Conservation (phyloP, 2,888 invertebrate species). For the Amblyteles armatorius region DNA sequence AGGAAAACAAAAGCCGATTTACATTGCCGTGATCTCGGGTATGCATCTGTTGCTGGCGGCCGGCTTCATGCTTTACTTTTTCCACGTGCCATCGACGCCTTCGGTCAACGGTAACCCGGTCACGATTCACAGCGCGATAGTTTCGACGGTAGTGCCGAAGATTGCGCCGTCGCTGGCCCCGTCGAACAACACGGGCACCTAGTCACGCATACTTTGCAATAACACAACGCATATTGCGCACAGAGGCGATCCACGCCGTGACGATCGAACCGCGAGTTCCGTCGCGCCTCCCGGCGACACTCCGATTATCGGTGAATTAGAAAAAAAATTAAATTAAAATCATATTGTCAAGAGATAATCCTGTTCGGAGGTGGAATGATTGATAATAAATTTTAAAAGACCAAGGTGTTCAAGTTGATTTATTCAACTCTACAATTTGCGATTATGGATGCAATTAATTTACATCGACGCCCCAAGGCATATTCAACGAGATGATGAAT, state of each 20-base stretch:
- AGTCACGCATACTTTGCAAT: not conserved
- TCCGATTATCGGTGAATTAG: not conserved
- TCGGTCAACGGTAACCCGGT: conserved; percentile 1
- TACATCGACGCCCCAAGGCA: conserved; percentile 75
- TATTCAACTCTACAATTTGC: conserved; percentile 75
- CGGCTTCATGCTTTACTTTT: conserved; percentile 94
- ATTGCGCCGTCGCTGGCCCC: not conserved
- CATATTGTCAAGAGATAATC: conserved; percentile 6
- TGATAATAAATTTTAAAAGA: conserved; percentile 10
- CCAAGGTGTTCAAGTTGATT: conserved; percentile 71
- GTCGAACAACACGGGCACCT: no score
- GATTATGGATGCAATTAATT: conserved; percentile 62
- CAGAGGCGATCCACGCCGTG: not conserved
- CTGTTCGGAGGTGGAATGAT: conserved; percentile 3
- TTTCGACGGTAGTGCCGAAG: conserved; percentile 44
- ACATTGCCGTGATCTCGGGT: conserved; percentile 89
- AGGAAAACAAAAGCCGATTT: conserved; percentile 87
- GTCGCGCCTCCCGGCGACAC: not conserved
- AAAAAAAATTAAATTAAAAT: not conserved
- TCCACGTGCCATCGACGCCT: conserved; percentile 86
- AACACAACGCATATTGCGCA: conserved; percentile 8
- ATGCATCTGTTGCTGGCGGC: conserved; percentile 94
- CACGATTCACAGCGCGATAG: conserved; percentile 17
- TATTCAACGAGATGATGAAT: conserved; percentile 75
- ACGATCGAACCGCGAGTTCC: not conserved